Percentiles rank a stretch among this genome's conserved stretches.
Evolutionary conservation across 2,888 invertebrate genomes (phyloP).

Genomic region (Drosophila rubida): DNA sequence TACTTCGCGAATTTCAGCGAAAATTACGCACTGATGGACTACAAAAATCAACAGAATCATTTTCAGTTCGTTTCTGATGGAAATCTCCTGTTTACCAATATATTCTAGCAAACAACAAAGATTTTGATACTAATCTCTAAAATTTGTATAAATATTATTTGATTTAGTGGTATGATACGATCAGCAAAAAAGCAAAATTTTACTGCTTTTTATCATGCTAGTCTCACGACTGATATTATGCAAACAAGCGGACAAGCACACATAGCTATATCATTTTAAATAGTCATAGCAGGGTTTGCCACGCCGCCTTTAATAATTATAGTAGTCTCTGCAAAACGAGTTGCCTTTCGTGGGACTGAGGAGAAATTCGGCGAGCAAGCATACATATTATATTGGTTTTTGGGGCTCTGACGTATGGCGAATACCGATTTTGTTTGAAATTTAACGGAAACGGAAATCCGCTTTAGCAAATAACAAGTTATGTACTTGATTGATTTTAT

Average conservation of each 20-base stretch:
- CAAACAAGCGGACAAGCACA: background rate
- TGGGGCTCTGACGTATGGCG: conserved; percentile 3
- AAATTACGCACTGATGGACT: no score
- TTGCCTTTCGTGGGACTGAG: background rate
- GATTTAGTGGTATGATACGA: background rate
- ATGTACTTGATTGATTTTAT: conserved; percentile 13
- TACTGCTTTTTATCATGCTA: background rate
- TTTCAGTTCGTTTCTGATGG: no score
- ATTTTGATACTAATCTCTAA: background rate
- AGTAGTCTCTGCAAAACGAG: background rate
- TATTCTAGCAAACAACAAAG: background rate
- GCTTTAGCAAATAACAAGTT: conserved; percentile 12
- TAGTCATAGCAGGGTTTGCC: background rate
- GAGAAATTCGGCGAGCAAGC: background rate
- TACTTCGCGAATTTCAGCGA: no score
- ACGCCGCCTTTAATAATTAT: background rate
- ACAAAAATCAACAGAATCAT: background rate
- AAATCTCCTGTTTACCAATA: no score
- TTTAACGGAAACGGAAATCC: conserved; percentile 19
- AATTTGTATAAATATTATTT: background rate
- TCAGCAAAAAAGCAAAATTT: background rate
- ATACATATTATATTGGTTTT: background rate
- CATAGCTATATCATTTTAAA: background rate
- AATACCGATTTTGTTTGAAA: conserved; percentile 7
- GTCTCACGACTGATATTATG: background rate